phyloP scores from a whole-genome alignment of 2,113 vertebrate genomes.

The Nothoprocta perdicaria region DNA sequence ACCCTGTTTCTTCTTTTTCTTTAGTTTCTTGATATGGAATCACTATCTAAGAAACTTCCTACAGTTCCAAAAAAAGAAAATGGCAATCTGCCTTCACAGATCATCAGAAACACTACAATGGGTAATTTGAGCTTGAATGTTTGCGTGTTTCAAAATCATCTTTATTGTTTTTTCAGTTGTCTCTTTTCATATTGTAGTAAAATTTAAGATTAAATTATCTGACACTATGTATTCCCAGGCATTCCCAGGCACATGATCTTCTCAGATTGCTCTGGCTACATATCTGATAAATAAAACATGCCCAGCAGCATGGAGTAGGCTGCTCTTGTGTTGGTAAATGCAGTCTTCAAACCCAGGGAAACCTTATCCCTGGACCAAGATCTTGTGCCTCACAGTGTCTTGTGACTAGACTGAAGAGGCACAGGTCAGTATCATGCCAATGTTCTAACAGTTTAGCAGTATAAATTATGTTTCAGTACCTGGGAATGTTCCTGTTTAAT shows the following conservation, averaged over 20 bases:
- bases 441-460: not conserved
- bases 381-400: not conserved
- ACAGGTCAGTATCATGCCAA: too few relatives aligned
- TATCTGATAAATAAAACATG: not conserved
- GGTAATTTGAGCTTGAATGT: not conserved
- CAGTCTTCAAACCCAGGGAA: not conserved
- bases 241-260: not conserved
- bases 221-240: not conserved
- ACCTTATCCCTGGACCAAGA: not conserved
- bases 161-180: not conserved
- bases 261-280: not conserved
- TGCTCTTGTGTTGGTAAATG: not conserved
- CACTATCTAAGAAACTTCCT: constrained; percentile 73
- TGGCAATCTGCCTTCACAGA: not conserved
- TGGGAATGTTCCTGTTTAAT: not conserved
- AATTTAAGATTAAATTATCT: not conserved
- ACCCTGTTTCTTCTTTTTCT: not conserved
- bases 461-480: not conserved
- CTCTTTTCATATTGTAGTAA: not conserved
- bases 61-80: constrained; percentile 51
- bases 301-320: not conserved
- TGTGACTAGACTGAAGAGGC: not conserved
- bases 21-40: constrained; percentile 74
- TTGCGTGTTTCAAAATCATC: not conserved
- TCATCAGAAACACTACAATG: not conserved